A percentile compares a stretch with the other conserved stretches of the same genome.
Evolutionary conservation across 2,113 vertebrate species (phyloP).

Genomic region (Hyperopisus bebe): DNA sequence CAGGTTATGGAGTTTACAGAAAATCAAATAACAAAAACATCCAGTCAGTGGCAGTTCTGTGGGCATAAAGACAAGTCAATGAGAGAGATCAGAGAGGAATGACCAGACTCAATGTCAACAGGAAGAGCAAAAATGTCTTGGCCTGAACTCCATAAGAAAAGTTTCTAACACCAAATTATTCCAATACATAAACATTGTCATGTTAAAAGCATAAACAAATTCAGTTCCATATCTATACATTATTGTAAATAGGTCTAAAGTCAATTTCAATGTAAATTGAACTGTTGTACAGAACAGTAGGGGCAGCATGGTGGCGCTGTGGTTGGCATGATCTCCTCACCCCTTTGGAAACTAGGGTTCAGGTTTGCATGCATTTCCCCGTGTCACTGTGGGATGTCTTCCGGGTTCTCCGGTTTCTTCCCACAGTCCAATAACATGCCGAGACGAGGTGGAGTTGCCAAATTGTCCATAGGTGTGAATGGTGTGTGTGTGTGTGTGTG

Average conservation of each 20-base stretch:
- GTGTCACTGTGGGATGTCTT: no score
- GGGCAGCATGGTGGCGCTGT: not conserved
- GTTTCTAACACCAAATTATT: not conserved
- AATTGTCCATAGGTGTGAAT: not conserved
- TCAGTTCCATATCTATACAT: not conserved
- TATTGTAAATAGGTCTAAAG: not conserved
- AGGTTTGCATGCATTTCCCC: not conserved
- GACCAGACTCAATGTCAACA: not conserved
- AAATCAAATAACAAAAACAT: not conserved
- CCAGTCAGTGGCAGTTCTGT: not conserved
- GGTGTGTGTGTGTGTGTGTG: not conserved
- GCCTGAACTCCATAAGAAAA: no score
- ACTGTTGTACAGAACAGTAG: not conserved
- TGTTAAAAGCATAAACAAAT: not conserved
- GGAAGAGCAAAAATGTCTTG: not conserved
- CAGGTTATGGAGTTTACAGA: not conserved
- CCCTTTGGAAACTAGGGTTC: not conserved
- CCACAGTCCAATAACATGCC: not conserved
- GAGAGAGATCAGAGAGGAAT: not conserved
- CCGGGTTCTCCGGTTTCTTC: not conserved
- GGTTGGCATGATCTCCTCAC: not conserved
- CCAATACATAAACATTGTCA: not conserved
- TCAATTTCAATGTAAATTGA: no score
- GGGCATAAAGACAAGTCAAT: not conserved
- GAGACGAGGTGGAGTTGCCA: not conserved